phyloP scores from a whole-genome alignment of 92 coral and sea anemone species.

The Siderastrea radians region DNA sequence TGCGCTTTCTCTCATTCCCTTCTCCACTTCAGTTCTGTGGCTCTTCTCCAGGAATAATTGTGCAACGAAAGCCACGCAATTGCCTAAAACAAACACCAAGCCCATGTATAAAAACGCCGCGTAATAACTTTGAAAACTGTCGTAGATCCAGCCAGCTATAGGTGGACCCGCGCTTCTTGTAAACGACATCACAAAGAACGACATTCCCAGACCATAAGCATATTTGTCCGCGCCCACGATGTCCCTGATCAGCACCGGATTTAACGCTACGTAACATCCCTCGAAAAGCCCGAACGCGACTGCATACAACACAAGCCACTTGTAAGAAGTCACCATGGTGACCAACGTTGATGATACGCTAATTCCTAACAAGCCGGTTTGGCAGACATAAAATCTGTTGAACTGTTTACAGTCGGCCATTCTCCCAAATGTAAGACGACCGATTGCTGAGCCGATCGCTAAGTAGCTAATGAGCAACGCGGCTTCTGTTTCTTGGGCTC shows the following conservation, averaged over 20 bases:
- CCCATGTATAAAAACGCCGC: slow-evolving; percentile 50
- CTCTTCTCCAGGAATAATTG: slow-evolving; percentile 13
- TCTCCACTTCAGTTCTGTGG: too few relatives aligned
- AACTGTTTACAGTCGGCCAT: slow-evolving; percentile 65
- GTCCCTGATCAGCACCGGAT: slow-evolving; percentile 63
- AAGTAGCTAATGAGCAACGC: slow-evolving; percentile 66
- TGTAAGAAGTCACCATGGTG: slow-evolving; percentile 54
- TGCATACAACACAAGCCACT: slow-evolving; percentile 63
- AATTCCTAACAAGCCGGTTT: slow-evolving; percentile 59
- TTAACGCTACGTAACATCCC: slow-evolving; percentile 64
- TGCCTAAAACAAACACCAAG: not conserved
- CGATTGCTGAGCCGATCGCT: slow-evolving; percentile 67
- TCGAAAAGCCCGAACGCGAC: slow-evolving; percentile 70
- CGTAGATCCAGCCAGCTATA: slow-evolving; percentile 63
- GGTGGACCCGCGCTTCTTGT: slow-evolving; percentile 68
- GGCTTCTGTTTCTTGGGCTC: slow-evolving; percentile 42
- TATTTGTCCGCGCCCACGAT: slow-evolving; percentile 65
- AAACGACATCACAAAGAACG: slow-evolving; percentile 57
- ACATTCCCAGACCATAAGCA: slow-evolving; percentile 65
- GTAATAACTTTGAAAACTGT: slow-evolving; percentile 29
- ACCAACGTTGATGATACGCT: slow-evolving; percentile 64
- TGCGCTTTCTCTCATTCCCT: too few relatives aligned
- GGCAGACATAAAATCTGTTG: slow-evolving; percentile 59
- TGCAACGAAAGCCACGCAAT: not conserved
- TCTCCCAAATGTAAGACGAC: slow-evolving; percentile 76